A percentile compares a stretch with the other conserved stretches of the same genome.
phyloP scores from a whole-genome alignment of 2,797 vertebrate species.

The Myotis vivesi region DNA sequence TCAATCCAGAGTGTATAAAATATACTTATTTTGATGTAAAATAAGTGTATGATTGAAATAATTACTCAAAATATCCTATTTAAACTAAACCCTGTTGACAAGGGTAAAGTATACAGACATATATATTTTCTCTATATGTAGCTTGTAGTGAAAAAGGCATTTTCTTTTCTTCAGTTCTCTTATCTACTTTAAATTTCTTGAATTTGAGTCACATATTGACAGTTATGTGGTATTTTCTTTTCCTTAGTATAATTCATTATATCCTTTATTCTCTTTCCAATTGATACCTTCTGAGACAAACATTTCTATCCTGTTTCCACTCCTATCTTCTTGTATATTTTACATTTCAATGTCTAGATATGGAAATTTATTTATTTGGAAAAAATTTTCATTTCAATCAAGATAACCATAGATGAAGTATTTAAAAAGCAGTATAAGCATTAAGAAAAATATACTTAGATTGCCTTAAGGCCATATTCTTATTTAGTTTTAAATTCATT shows the following conservation, averaged over 20 bases:
- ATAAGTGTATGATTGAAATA: slow-evolving; percentile 7
- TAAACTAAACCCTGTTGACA: neutral
- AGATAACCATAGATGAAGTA: neutral
- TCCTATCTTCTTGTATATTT: neutral
- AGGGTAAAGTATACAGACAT: neutral
- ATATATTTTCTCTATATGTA: neutral
- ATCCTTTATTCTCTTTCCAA: slow-evolving; percentile 27
- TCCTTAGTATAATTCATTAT: neutral
- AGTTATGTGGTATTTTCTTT: neutral
- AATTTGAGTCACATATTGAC: slow-evolving; percentile 10
- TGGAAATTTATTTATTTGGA: neutral
- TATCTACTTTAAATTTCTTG: slow-evolving; percentile 38
- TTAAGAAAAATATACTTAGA: slow-evolving; percentile 8
- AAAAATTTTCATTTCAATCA: slow-evolving; percentile 6
- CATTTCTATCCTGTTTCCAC: slow-evolving; percentile 9
- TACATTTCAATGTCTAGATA: neutral
- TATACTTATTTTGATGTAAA: slow-evolving; percentile 47
- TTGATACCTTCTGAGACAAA: slow-evolving; percentile 20
- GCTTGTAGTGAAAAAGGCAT: neutral
- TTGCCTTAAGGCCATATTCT: neutral
- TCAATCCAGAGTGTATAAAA: slow-evolving; percentile 11
- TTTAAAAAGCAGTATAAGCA: neutral
- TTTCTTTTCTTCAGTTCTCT: neutral
- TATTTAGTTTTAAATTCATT: slow-evolving; percentile 25
- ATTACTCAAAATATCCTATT: slow-evolving; percentile 46